Percentiles rank a stretch among this genome's conserved stretches.
phyloP scores from a whole-genome alignment of 2,113 vertebrate genomes.

The Corapipo altera region DNA sequence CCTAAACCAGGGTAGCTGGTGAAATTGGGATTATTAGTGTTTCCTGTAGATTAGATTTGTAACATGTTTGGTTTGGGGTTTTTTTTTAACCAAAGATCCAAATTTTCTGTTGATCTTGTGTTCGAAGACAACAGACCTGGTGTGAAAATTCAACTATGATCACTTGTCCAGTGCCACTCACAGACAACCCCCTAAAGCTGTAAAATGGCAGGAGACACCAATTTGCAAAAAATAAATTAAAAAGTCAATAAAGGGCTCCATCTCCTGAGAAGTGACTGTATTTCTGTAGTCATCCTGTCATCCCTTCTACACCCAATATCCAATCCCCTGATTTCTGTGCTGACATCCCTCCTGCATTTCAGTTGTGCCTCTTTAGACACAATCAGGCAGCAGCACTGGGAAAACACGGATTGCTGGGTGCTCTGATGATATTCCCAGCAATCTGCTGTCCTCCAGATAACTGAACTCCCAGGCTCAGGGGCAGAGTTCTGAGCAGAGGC shows the following conservation, averaged over 20 bases:
- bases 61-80: no score
- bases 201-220: accelerated
- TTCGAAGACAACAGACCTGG: neutral
- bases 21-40: neutral
- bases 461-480: constrained; percentile 12
- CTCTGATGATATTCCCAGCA: constrained; percentile 42
- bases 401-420: neutral
- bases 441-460: neutral
- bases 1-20: neutral
- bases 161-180: accelerated
- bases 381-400: neutral
- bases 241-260: neutral
- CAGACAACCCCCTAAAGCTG: neutral
- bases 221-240: neutral
- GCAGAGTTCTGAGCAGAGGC: neutral
- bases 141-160: neutral
- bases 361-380: neutral
- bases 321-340: neutral
- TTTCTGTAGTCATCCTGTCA: neutral
- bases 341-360: neutral
- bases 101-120: neutral
- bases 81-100: neutral
- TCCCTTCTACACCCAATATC: neutral
- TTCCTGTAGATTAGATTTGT: neutral
- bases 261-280: neutral